A percentile compares a stretch with the other conserved stretches of the same genome.
phyloP scores from a whole-genome alignment of 2,797 vertebrate species.

The Kryptolebias ocellatus region DNA sequence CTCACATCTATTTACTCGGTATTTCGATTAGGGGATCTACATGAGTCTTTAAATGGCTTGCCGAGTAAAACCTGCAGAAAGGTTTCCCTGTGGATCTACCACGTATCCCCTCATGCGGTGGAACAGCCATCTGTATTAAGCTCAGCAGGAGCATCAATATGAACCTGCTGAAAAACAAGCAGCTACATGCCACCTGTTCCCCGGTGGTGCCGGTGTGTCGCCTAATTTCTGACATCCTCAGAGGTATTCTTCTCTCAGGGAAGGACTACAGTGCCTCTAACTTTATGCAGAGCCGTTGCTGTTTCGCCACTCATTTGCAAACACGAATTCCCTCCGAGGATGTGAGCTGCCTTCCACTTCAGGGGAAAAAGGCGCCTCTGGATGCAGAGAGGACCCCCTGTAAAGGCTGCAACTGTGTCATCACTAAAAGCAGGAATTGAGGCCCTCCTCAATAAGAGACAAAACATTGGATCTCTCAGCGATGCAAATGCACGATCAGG shows the following conservation, averaged over 20 bases:
- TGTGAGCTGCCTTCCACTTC: slow-evolving; percentile 52
- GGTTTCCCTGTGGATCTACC: slow-evolving; percentile 64
- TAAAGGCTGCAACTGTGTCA: slow-evolving; percentile 46
- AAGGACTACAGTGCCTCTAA: slow-evolving; percentile 59
- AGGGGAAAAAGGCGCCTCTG: slow-evolving; percentile 52
- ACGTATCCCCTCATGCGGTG: slow-evolving; percentile 66
- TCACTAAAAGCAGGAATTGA: slow-evolving; percentile 50
- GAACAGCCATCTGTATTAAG: slow-evolving; percentile 66
- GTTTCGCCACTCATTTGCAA: slow-evolving; percentile 72
- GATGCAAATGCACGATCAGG: slow-evolving; percentile 69
- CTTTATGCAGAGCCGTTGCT: slow-evolving; percentile 61
- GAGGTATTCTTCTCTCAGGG: slow-evolving; percentile 55
- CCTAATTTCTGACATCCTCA: slow-evolving; percentile 70
- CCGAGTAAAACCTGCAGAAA: slow-evolving; percentile 55
- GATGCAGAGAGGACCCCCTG: slow-evolving; percentile 52
- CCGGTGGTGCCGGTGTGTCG: slow-evolving; percentile 46
- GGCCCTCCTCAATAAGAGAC: slow-evolving; percentile 61
- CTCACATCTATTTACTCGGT: slow-evolving; percentile 44
- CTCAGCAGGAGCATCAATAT: slow-evolving; percentile 67
- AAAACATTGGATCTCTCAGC: slow-evolving; percentile 55
- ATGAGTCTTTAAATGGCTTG: slow-evolving; percentile 64
- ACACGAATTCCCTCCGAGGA: slow-evolving; percentile 61
- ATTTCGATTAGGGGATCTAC: slow-evolving; percentile 59
- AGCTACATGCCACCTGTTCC: slow-evolving; percentile 65
- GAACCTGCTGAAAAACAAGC: slow-evolving; percentile 79